phyloP scores from a whole-genome alignment of 2,113 vertebrate species.

The Pungitius pungitius region DNA sequence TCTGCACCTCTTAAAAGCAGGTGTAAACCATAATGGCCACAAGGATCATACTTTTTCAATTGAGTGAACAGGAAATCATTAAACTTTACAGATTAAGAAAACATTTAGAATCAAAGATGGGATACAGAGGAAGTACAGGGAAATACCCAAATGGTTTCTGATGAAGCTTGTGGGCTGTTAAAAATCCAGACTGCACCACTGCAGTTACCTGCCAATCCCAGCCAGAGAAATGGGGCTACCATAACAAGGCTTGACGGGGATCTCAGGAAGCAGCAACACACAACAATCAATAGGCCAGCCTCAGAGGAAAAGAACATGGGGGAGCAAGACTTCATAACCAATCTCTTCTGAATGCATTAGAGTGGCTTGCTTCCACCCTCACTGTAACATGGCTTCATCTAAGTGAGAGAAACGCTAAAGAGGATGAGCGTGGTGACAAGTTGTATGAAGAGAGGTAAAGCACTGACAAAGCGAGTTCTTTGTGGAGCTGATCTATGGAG shows the following conservation, averaged over 20 bases:
- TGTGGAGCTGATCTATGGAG: constrained; percentile 52
- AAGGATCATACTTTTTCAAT: no score
- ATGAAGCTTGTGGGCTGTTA: constrained; percentile 23
- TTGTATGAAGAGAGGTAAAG: constrained; percentile 58
- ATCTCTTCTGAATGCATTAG: constrained; percentile 64
- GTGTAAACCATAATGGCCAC: no score
- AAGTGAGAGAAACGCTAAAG: constrained; percentile 53
- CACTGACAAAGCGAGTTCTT: constrained; percentile 58
- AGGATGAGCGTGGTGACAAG: constrained; percentile 60
- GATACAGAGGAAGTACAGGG: background rate
- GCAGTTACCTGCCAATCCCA: constrained; percentile 54
- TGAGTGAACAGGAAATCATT: no score
- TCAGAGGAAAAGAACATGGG: constrained; percentile 51
- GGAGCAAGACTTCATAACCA: constrained; percentile 67
- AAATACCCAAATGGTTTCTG: constrained; percentile 23
- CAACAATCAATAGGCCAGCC: constrained; percentile 70
- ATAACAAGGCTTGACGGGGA: constrained; percentile 62
- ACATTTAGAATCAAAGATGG: constrained; percentile 6
- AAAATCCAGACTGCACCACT: constrained; percentile 39
- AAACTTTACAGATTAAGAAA: no score
- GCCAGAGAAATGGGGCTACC: constrained; percentile 34
- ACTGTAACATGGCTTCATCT: constrained; percentile 59
- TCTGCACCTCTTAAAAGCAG: no score
- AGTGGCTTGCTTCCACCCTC: constrained; percentile 38
- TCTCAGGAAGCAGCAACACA: constrained; percentile 65